phyloP scores from a whole-genome alignment of 2,888 invertebrate species.

The Apomyelois bistriatella region DNA sequence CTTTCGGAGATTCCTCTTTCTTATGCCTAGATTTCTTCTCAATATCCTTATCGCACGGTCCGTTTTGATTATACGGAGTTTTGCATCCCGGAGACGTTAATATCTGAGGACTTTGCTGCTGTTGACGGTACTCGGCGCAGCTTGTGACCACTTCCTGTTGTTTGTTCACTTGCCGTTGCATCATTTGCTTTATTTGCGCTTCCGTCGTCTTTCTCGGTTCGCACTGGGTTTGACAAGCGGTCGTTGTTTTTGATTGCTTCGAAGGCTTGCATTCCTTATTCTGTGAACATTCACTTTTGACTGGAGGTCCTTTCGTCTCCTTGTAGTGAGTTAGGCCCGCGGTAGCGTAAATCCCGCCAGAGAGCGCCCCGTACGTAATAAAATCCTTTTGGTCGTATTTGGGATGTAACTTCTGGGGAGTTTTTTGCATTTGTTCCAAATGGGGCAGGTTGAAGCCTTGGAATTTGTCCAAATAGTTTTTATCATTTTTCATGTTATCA shows the following conservation, averaged over 20 bases:
- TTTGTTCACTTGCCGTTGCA: constrained; percentile 61
- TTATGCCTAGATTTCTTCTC: constrained; percentile 71
- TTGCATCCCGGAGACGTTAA: constrained; percentile 63
- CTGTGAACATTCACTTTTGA: constrained; percentile 62
- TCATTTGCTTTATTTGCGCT: constrained; percentile 67
- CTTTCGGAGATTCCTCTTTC: constrained; percentile 66
- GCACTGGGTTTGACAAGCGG: constrained; percentile 70
- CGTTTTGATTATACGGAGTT: constrained; percentile 55
- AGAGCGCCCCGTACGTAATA: constrained; percentile 66
- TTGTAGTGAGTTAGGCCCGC: constrained; percentile 61
- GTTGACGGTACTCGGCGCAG: constrained; percentile 64
- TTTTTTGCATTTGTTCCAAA: constrained; percentile 80
- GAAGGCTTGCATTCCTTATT: constrained; percentile 66
- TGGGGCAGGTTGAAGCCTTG: constrained; percentile 80
- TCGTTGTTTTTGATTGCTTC: constrained; percentile 68
- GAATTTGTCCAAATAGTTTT: constrained; percentile 81
- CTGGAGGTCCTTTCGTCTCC: constrained; percentile 59
- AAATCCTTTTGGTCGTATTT: constrained; percentile 74
- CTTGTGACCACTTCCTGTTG: constrained; percentile 58
- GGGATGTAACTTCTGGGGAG: constrained; percentile 80
- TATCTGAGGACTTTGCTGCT: constrained; percentile 62
- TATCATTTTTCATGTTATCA: constrained; percentile 74
- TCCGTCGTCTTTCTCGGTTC: constrained; percentile 63
- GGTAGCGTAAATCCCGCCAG: constrained; percentile 62
- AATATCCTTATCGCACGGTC: constrained; percentile 65